These are phyloP conservation scores for Anableps anableps DNA, from an alignment of 2,797 vertebrate species.

Conservation along the genomic window DNA sequence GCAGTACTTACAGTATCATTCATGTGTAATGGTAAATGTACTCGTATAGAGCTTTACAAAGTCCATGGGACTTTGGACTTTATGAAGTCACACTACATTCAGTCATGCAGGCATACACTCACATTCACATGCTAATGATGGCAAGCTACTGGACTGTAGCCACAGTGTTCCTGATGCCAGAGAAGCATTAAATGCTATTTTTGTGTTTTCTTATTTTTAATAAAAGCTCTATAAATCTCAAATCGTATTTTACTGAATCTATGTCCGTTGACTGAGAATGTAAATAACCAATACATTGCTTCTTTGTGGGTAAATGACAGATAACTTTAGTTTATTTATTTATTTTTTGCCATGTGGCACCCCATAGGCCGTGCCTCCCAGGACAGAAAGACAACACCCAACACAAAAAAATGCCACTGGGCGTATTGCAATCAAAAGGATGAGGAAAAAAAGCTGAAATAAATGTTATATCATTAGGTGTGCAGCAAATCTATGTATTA, in stretches of 20 bases:
- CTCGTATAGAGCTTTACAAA: no score
- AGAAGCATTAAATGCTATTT: not conserved
- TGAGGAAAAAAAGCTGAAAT: not conserved
- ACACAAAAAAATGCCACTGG: not conserved
- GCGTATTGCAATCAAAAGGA: not conserved
- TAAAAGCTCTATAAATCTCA: not conserved
- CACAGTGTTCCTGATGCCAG: not conserved
- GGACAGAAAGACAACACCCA: no score
- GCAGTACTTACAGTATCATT: conserved; percentile 3
- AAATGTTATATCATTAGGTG: not conserved
- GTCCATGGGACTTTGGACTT: no score
- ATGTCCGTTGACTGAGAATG: not conserved
- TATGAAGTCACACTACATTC: no score
- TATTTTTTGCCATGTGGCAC: not conserved
- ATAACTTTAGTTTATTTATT: not conserved
- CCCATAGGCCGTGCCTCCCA: not conserved
- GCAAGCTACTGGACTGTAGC: no score
- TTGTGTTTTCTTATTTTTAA: not conserved
- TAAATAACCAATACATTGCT: not conserved
- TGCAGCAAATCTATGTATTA: not conserved
- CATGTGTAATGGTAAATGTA: no score
- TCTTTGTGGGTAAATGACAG: not conserved
- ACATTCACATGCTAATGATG: no score
- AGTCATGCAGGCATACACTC: no score
- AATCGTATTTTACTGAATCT: not conserved